These are phyloP conservation scores for Rhabdornis inornatus DNA, from an alignment of 2,113 vertebrate genomes.

Conservation along the genomic window DNA sequence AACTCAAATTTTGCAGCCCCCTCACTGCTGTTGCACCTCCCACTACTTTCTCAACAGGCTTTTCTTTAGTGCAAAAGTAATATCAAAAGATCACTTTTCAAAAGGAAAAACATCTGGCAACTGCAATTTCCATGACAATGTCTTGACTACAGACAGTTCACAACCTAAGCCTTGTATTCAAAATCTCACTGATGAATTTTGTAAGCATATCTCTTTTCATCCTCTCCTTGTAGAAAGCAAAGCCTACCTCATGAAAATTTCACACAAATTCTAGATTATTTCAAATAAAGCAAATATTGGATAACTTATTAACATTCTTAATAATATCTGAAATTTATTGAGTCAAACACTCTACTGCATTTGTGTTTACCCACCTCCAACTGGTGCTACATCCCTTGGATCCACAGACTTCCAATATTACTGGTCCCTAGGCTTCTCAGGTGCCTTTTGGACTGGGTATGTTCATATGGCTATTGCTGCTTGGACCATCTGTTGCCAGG, in stretches of 20 bases:
- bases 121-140: background rate
- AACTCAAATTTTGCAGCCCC: background rate
- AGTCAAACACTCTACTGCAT: background rate
- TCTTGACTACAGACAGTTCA: background rate
- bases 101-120: conserved; percentile 26
- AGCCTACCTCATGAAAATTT: background rate
- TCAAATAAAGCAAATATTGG: background rate
- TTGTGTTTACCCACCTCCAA: background rate
- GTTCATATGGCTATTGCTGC: background rate
- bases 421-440: background rate
- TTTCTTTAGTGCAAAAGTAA: conserved; percentile 12
- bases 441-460: background rate
- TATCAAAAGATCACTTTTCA: conserved; percentile 1
- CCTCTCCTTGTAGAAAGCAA: background rate
- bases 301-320: background rate
- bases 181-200: background rate
- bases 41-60: background rate
- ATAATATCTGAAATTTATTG: background rate
- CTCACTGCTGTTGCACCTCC: conserved; percentile 18
- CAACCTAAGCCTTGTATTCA: background rate
- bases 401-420: background rate
- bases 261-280: background rate
- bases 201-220: background rate
- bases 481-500: background rate
- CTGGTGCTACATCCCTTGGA: background rate